Percentiles rank a stretch among this genome's conserved stretches.
Evolutionary conservation across 1,140 invertebrate species (phyloP).

Genomic region (Drosophila ercepeae): DNA sequence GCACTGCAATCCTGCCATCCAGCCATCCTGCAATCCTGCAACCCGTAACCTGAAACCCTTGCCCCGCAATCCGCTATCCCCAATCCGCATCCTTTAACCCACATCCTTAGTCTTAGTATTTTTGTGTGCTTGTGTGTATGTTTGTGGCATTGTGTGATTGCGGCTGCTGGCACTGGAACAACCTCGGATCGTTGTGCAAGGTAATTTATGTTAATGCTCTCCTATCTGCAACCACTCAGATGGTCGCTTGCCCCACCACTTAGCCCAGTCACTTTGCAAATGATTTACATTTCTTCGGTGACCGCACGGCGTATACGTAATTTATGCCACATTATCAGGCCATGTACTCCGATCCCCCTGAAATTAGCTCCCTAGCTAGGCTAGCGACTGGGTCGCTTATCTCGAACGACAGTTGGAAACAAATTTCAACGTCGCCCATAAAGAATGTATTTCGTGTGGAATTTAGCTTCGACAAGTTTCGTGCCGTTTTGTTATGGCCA

Average conservation of each 20-base stretch:
- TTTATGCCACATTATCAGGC: conserved; percentile 68
- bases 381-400: conserved; percentile 23
- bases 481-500: conserved; percentile 37
- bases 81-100: conserved; percentile 13
- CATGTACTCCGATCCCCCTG: conserved; percentile 3
- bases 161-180: conserved; percentile 41
- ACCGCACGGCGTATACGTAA: conserved; percentile 52
- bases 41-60: conserved; percentile 3
- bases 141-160: conserved; percentile 44
- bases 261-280: conserved; percentile 67
- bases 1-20: conserved; percentile 31
- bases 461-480: conserved; percentile 31
- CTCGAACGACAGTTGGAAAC: conserved; percentile 38
- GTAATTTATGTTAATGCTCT: conserved; percentile 78
- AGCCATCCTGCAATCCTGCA: conserved; percentile 36
- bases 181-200: conserved; percentile 62
- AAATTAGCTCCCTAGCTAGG: conserved; percentile 45
- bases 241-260: conserved; percentile 35
- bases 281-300: conserved; percentile 74
- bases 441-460: conserved; percentile 35
- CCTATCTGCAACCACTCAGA: conserved; percentile 55
- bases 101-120: conserved; percentile 7
- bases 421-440: conserved; percentile 57
- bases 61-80: conserved; percentile 11
- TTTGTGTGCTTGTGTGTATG: conserved; percentile 31